Base-by-base conservation (phyloP, 2,888 invertebrate species). In the Biston stratarius region DNA sequence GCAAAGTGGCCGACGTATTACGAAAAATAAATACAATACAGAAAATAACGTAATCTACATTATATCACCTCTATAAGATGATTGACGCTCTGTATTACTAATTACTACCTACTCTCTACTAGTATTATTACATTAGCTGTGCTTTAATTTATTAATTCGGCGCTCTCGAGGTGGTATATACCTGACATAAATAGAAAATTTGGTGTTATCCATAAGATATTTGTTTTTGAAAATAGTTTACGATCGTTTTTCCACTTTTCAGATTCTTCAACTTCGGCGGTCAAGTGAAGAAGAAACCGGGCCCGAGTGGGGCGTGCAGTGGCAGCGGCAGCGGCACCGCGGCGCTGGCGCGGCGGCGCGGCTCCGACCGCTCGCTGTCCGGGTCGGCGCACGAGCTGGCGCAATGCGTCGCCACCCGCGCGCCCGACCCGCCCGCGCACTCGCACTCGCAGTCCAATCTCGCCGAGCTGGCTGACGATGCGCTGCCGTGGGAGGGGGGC, bases 211-310 rank as follows among this genome's bases (percentile, higher is more conserved):
- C n/a, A n/a, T n/a, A n/a, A n/a, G n/a, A n/a, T n/a, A n/a, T n/a
- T n/a, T n/a, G 24, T 24, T 24, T 24, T 24, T 24, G 3, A 24
- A 24, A 3, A 3, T 24, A 24, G 24, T 24, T 24, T 24, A 24
- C 1, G 24, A 24, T 24, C 24, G 24, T 2, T 24, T 24, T 24
- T 24, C 24, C 24, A 2, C n/a, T 11, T 66, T 64, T 0, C 68
- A 97, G 97, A 82, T 98, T 99, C 93, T 98, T 99, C 90, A 97
- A 96, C 79, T 99, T 99, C 89, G 97, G 97, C 87, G 97, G 97
- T 34, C 97, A 96, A 79, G 96, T 97, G 65, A 98, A 97, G 88
- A 98, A 98, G 91, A 98, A 98, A 90, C 96, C 82, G 91, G 95
- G 80, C 82, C 94, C 76, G 38, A 94, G 75, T 34, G 34, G 36